A percentile compares a stretch with the other conserved stretches of the same genome.
Evolutionary conservation across 2,113 vertebrate genomes (phyloP).

Genomic region (Micromys minutus): DNA sequence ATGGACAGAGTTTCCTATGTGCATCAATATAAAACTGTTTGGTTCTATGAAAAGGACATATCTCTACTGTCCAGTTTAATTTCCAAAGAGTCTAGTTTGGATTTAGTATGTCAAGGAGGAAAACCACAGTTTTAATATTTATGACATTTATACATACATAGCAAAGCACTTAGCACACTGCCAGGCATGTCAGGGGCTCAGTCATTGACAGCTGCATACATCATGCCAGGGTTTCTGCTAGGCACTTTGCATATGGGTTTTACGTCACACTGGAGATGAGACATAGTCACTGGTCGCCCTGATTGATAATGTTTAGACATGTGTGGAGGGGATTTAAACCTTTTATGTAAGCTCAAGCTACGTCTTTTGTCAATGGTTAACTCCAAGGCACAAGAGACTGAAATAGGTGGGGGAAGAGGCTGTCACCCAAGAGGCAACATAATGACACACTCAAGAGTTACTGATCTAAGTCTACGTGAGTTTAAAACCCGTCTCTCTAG

Average conservation of each 20-base stretch:
- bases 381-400: neutral
- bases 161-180: neutral
- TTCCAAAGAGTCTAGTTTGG: slow-evolving; percentile 20
- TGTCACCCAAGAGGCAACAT: neutral
- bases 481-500: neutral
- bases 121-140: slow-evolving; percentile 33
- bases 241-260: slow-evolving; percentile 12
- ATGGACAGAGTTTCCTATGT: neutral
- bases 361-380: neutral
- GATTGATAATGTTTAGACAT: neutral
- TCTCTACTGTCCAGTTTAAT: slow-evolving; percentile 40
- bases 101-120: neutral
- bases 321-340: neutral
- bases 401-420: neutral
- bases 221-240: slow-evolving; percentile 39
- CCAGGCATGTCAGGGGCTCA: neutral
- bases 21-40: neutral
- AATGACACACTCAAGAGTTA: neutral
- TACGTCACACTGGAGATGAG: slow-evolving; percentile 31
- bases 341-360: neutral
- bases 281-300: neutral
- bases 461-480: neutral
- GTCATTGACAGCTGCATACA: slow-evolving; percentile 25
- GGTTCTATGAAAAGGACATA: neutral
- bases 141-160: neutral